Conservation (phyloP, 2,797 vertebrate species). For the Manis pentadactyla region DNA sequence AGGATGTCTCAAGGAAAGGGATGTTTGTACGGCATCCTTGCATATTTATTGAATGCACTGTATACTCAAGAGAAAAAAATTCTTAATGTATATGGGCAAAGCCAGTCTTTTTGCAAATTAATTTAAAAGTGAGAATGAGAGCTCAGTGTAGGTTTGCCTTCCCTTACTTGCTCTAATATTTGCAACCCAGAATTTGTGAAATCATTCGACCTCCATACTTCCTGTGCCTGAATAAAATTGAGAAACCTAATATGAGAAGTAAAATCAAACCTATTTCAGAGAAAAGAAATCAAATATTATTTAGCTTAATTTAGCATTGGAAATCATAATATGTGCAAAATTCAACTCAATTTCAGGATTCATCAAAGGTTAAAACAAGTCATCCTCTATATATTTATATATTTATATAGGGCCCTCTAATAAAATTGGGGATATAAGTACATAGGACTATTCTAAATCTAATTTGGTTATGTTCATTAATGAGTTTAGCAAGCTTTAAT, state of each 20-base stretch:
- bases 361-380: conserved; percentile 24
- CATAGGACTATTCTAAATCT: not conserved
- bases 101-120: not conserved
- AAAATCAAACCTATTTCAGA: not conserved
- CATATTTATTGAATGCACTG: not conserved
- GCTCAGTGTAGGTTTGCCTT: not conserved
- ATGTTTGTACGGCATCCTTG: not conserved
- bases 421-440: not conserved
- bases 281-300: conserved; percentile 15
- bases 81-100: not conserved
- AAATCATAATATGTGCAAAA: not conserved
- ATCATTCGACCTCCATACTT: not conserved
- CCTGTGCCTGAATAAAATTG: not conserved
- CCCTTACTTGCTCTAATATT: not conserved
- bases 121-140: not conserved
- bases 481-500: conserved; percentile 1
- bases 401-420: not conserved
- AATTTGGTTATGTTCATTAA: conserved; percentile 22
- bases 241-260: not conserved
- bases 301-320: not conserved
- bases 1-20: not conserved
- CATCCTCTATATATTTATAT: not conserved
- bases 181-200: not conserved
- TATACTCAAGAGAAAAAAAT: not conserved
- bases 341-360: not conserved